Base-by-base conservation (phyloP, 2,888 invertebrate species). In the Diarsia brunnea region DNA sequence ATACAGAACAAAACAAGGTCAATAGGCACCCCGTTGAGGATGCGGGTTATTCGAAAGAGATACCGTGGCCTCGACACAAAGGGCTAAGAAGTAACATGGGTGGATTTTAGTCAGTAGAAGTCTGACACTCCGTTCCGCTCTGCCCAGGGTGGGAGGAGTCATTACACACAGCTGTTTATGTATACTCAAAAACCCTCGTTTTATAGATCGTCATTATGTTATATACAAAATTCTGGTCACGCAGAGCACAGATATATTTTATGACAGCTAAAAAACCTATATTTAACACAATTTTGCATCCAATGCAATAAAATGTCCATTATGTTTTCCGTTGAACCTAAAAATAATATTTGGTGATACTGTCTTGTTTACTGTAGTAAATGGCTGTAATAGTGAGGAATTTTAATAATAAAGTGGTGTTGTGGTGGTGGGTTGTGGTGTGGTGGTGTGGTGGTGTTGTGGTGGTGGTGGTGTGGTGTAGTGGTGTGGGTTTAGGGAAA, bases 241-340 rank as follows among this genome's bases (percentile, higher is more conserved):
- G 75, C 78, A 73, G 55, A 45, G 53, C 19, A 49, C 73, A 73
- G 11, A 75, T 16, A 79, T 76, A 69, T 73, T 84, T 75, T 65
- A 75, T 43, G 67, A 69, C 12, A 61, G 66, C 66, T 60, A 78
- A 84, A 83, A 83, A 69, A n/a, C 14, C 38, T 43, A 24, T 61
- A 63, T 64, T 64, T 49, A 65, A 69, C 53, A 55, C 45, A 72
- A 69, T 73, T 81, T 74, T 69, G 60, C 53, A 69, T 70, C 12
- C 21, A 45, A 65, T n/a, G 43, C 47, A 51, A 16, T 19, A 4
- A 16, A 19, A 27, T 43, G 55, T 69, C 51, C 68, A 61, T 70
- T 53, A 69, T 45, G 8, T 43, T 69, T 51, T 21, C 43, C 14
- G 60, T n/a, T 1, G 19, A 19, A 49, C 2, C 31, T 49, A 45